phyloP scores from a whole-genome alignment of 2,113 vertebrate genomes.

The Engraulis encrasicolus region DNA sequence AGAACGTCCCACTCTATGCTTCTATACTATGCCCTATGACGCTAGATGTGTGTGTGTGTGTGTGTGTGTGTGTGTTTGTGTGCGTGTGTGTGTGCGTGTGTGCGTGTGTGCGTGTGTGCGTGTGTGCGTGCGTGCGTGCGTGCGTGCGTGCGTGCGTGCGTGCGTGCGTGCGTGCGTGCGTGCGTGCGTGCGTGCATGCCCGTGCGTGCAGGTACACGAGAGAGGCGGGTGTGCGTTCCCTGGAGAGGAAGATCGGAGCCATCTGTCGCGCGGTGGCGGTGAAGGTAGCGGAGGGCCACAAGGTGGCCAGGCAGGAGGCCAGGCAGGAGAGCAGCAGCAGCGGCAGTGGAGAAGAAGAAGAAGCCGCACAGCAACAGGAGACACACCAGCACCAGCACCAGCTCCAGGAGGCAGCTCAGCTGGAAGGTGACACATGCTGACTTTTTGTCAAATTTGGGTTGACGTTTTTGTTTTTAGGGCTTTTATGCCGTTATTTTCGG shows the following conservation, averaged over 20 bases:
- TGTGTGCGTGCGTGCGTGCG: conserved; percentile 15
- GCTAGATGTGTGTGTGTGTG: background rate
- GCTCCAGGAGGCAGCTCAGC: no score
- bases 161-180: background rate
- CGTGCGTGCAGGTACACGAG: conserved; percentile 83
- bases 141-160: background rate
- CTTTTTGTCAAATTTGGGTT: no score
- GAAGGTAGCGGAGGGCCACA: conserved; percentile 90
- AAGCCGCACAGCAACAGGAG: no score
- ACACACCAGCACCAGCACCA: no score
- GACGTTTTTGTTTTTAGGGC: no score
- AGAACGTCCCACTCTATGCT: no score
- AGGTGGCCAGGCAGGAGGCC: conserved; percentile 65
- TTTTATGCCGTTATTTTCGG: no score
- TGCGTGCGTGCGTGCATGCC: conserved; percentile 7
- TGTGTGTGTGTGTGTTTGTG: no score
- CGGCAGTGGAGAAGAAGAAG: no score
- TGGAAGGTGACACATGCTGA: no score
- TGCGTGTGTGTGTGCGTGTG: no score
- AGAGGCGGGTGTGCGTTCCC: conserved; percentile 94
- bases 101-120: background rate
- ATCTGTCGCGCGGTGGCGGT: conserved; percentile 95
- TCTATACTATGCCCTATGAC: no score
- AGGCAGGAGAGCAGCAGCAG: conserved; percentile 45
- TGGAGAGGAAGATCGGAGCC: conserved; percentile 91